phyloP scores from a whole-genome alignment of 1,140 invertebrate genomes.

The Ditylenchus dipsaci region DNA sequence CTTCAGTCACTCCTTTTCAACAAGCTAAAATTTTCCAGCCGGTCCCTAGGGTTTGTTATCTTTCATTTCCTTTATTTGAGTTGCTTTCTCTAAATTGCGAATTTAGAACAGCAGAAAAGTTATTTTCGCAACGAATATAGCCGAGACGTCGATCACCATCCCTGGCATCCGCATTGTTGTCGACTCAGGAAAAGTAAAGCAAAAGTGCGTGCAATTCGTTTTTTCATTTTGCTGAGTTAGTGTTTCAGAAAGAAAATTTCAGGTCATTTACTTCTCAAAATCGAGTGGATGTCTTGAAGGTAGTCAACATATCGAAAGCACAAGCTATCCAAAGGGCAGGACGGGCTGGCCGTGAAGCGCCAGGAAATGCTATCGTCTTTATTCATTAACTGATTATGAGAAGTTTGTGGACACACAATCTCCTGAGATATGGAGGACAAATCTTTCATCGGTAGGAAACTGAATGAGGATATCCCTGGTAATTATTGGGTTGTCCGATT shows the following conservation, averaged over 20 bases:
- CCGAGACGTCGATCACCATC: conserved; percentile 94
- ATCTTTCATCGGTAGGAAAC: conserved; percentile 46
- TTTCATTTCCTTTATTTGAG: not conserved
- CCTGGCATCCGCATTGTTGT: conserved; percentile 86
- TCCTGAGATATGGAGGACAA: conserved; percentile 47
- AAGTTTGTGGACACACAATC: conserved; percentile 23
- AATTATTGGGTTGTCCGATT: no score
- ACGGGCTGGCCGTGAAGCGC: conserved; percentile 61
- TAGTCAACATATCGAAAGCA: conserved; percentile 54
- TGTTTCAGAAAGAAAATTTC: conserved; percentile 7
- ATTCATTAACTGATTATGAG: conserved; percentile 53
- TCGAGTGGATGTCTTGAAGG: conserved; percentile 43
- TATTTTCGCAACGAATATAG: conserved; percentile 92
- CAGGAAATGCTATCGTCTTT: conserved; percentile 62
- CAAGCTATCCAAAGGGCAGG: conserved; percentile 59
- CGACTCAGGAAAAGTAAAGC: conserved; percentile 89
- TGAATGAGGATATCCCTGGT: no score
- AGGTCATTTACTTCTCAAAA: conserved; percentile 41
- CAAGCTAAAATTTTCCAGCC: conserved; percentile 17
- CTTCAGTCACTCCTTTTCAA: conserved; percentile 64
- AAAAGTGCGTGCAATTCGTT: conserved; percentile 51
- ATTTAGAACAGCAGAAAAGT: conserved; percentile 72
- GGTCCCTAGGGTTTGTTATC: conserved; percentile 7
- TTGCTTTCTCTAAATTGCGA: not conserved
- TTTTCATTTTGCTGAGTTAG: not conserved